Evolutionary conservation across 92 coral and sea anemone species (phyloP).

Genomic region (Siderastrea radians): DNA sequence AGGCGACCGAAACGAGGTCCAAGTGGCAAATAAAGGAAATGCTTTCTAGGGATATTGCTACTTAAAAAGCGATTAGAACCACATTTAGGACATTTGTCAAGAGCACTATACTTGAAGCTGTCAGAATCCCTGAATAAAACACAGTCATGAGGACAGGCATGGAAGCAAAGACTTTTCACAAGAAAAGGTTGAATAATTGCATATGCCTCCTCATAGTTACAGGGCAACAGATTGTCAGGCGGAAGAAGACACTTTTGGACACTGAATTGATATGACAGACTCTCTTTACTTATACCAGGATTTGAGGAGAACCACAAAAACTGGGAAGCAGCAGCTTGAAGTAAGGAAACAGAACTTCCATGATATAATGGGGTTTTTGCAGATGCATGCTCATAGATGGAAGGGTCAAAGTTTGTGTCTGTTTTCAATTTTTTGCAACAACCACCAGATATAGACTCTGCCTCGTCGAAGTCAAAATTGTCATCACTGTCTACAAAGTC

Average conservation of each 20-base stretch:
- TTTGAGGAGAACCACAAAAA: slow-evolving; percentile 56
- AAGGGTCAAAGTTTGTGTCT: slow-evolving; percentile 15
- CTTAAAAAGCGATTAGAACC: background rate
- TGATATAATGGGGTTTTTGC: slow-evolving; percentile 43
- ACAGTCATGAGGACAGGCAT: slow-evolving; percentile 51
- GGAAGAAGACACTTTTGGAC: slow-evolving; percentile 24
- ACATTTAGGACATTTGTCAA: slow-evolving; percentile 37
- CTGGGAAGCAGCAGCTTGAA: slow-evolving; percentile 41
- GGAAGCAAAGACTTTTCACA: slow-evolving; percentile 19
- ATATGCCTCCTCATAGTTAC: slow-evolving; percentile 39
- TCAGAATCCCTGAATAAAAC: slow-evolving; percentile 20
- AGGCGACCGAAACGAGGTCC: slow-evolving; percentile 30
- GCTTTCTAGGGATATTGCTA: slow-evolving; percentile 10
- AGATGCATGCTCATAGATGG: background rate
- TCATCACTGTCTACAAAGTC: slow-evolving; percentile 1
- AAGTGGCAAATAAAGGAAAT: slow-evolving; percentile 29
- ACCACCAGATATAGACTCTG: background rate
- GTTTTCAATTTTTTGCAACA: background rate
- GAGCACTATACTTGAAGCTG: background rate
- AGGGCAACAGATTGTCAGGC: slow-evolving; percentile 23
- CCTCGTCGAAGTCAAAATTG: background rate
- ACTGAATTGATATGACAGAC: slow-evolving; percentile 24
- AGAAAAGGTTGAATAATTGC: slow-evolving; percentile 30
- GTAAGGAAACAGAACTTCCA: slow-evolving; percentile 7
- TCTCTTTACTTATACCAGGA: slow-evolving; percentile 52